Evolutionary conservation across 2,113 vertebrate genomes (phyloP).

Genomic region (Sturnira hondurensis): DNA sequence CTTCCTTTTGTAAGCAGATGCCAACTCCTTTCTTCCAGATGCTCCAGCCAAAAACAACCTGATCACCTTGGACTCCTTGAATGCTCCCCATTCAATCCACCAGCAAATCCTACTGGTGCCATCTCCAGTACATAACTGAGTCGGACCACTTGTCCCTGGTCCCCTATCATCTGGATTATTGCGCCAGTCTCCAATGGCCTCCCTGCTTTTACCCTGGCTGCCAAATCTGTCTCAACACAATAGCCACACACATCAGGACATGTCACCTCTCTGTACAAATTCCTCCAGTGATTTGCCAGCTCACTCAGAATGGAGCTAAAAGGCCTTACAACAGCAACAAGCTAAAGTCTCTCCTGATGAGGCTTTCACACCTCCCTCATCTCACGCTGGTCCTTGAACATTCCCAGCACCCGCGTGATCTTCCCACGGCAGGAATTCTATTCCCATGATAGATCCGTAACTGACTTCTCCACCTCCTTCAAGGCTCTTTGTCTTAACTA

Average conservation of each 20-base stretch:
- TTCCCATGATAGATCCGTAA: accelerated
- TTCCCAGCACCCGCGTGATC: background rate
- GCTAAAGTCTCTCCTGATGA: background rate
- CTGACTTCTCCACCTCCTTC: background rate
- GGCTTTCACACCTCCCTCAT: background rate
- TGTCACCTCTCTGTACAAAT: background rate
- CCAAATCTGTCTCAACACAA: background rate
- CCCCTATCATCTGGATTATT: background rate
- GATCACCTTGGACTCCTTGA: background rate
- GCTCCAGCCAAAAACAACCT: background rate
- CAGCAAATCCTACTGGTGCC: background rate
- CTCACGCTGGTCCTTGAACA: background rate
- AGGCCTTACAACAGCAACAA: background rate
- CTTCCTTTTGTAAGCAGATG: background rate
- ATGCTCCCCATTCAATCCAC: background rate
- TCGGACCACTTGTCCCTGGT: background rate
- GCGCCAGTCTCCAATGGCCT: background rate
- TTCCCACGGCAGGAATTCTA: background rate
- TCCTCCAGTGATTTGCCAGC: background rate
- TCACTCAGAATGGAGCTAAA: background rate
- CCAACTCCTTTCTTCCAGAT: background rate
- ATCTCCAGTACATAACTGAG: background rate
- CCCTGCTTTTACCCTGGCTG: background rate
- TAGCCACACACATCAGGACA: background rate
- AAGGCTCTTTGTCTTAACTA: background rate